These are phyloP conservation scores for Dasyurus viverrinus DNA, from an alignment of 2,113 vertebrate species.

Conservation along the genomic window DNA sequence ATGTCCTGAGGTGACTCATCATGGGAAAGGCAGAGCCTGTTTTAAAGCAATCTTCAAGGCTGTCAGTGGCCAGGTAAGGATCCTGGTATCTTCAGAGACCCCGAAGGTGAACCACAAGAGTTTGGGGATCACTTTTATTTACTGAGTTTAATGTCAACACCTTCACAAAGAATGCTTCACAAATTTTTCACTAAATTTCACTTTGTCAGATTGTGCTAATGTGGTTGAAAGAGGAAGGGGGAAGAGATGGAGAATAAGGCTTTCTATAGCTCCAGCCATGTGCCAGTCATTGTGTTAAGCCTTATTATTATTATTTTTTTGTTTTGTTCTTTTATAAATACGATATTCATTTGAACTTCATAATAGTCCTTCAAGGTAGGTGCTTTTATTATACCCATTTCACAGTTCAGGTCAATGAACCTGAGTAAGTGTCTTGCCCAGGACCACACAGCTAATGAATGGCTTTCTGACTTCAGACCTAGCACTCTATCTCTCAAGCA, in stretches of 20 bases:
- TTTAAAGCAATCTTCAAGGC: constrained; percentile 34
- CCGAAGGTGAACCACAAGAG: constrained; percentile 3
- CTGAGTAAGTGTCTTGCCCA: background rate
- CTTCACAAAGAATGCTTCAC: background rate
- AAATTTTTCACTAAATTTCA: background rate
- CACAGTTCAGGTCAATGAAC: background rate
- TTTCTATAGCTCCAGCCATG: background rate
- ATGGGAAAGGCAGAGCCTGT: constrained; percentile 42
- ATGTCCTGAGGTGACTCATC: constrained; percentile 47
- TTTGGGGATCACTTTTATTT: constrained; percentile 45
- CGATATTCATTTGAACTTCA: background rate
- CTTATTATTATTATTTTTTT: background rate
- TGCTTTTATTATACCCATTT: background rate
- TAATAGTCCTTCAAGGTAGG: background rate
- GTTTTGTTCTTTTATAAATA: background rate
- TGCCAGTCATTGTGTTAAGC: background rate
- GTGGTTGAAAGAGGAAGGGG: background rate
- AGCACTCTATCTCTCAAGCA: background rate
- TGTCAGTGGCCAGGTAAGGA: constrained; percentile 17
- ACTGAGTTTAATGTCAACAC: constrained; percentile 17
- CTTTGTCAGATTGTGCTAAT: background rate
- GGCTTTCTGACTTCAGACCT: background rate
- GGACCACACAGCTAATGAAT: background rate
- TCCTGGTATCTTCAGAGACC: constrained; percentile 10
- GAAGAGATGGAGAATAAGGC: background rate